phyloP scores from a whole-genome alignment of 2,113 vertebrate species.

The Hylia prasina region DNA sequence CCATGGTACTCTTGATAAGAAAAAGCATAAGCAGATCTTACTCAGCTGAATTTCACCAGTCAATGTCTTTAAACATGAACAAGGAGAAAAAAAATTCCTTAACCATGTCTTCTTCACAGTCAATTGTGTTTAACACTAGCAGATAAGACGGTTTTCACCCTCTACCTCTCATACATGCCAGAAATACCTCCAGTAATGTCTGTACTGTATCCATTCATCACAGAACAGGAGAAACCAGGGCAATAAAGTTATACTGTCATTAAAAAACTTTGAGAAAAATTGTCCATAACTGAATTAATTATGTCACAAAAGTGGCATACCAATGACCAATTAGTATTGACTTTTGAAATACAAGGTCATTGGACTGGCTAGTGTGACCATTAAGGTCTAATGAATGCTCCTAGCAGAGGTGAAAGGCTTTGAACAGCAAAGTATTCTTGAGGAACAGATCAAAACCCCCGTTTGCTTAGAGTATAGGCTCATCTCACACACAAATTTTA shows the following conservation, averaged over 20 bases:
- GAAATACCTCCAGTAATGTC: not conserved
- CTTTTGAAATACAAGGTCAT: not conserved
- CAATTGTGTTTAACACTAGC: not conserved
- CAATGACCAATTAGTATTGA: not conserved
- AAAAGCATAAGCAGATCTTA: conserved; percentile 81
- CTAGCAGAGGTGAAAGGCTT: not conserved
- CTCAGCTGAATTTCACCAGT: conserved; percentile 48
- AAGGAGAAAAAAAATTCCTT: not conserved
- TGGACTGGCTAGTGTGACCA: not conserved
- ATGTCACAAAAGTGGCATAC: not conserved
- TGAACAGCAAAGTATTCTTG: not conserved
- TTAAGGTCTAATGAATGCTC: not conserved
- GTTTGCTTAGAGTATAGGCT: not conserved
- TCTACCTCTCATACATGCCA: not conserved
- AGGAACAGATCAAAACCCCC: not conserved
- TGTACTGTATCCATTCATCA: not conserved
- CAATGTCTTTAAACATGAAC: not conserved
- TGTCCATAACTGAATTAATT: not conserved
- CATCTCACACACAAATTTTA: not conserved
- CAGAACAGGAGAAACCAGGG: not conserved
- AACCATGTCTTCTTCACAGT: not conserved
- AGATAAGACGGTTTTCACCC: not conserved
- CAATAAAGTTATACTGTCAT: not conserved
- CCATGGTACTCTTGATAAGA: conserved; percentile 83
- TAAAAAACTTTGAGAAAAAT: not conserved